Evolutionary conservation across 2,888 invertebrate species (phyloP).

Genomic region (Podabrus alpinus): DNA sequence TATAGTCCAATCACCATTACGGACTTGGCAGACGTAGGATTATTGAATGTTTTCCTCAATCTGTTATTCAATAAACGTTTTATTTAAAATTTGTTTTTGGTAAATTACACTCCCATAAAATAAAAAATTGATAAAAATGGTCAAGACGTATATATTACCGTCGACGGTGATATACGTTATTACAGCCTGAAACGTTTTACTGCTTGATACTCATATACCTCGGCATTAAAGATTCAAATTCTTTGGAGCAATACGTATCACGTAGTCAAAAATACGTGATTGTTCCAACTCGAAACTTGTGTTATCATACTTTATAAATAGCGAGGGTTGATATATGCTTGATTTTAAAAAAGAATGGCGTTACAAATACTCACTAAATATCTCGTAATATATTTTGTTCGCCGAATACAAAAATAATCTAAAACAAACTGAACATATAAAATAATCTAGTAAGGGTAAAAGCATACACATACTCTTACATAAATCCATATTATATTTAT

Average conservation of each 20-base stretch:
- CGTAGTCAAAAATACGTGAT: slow-evolving; percentile 4
- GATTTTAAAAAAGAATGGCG: not conserved
- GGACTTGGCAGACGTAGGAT: not conserved
- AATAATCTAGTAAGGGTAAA: not conserved
- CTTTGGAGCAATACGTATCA: not conserved
- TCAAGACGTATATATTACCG: not conserved
- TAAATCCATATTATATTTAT: too few relatives aligned
- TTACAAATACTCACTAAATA: not conserved
- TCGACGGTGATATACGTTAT: not conserved
- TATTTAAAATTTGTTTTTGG: not conserved
- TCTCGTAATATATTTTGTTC: not conserved
- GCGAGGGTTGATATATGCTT: not conserved
- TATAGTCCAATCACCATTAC: not conserved
- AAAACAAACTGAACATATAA: not conserved
- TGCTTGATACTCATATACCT: not conserved
- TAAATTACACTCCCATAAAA: not conserved
- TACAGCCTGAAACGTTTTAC: not conserved
- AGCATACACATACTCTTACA: too few relatives aligned
- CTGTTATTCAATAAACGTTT: not conserved
- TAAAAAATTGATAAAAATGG: slow-evolving; percentile 1
- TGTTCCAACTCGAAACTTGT: not conserved
- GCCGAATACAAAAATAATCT: not conserved
- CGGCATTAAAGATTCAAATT: not conserved
- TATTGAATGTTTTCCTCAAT: not conserved
- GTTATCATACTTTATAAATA: not conserved